Base-by-base conservation (phyloP, 2,113 vertebrate genomes). In the Romanogobio albipinnatus region DNA sequence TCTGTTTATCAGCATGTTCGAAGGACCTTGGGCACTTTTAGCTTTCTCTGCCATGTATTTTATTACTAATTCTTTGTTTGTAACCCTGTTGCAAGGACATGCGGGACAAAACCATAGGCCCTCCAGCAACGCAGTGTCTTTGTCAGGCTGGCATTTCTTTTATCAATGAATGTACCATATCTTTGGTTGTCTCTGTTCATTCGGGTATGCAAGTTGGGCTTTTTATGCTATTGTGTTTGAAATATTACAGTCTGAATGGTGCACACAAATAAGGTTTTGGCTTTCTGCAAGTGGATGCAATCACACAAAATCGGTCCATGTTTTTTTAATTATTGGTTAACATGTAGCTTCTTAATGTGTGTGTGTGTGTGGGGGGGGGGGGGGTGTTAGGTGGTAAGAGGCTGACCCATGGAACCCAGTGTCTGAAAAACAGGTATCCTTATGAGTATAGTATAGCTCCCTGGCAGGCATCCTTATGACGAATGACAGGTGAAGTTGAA, bases 71-170 rank as follows among this genome's bases (percentile, higher is more conserved):
- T 62, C 58, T 62, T 79, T 79, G 58, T 62, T 62, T 9, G 58
- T 62, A 61, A 78, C 76, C 76, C 53, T 4, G 5, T 56, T 59
- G 76, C 53, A 78, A 79, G 58, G 76, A 79, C 76, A 79, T 45
- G 3, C 2, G 7, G 39, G 76, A 79, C 58, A 79, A 79, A 45
- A 79, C 24, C 39, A 26, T 24, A 7, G 15, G 6, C 62, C 76
- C 58, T 79, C 58, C 36, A 62, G 36, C 39, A 26, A 62, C 3
- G 13, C 22, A 3, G 10, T 79, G 59, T 47, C 36, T 79, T 79
- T 62, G 22, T 79, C 36, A 45, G 22, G 36, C 36, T 45, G 36
- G n/a, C 22, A 8, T 61, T 3, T 79, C 76, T 62, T 1, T 47
- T 79, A 79, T 79, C 76, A 62, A 22, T 19, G 36, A 47, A 79